Percentiles rank a stretch among this genome's conserved stretches.
These are phyloP conservation scores for Galbula dea DNA, from an alignment of 2,113 vertebrate genomes.

Conservation along the genomic window DNA sequence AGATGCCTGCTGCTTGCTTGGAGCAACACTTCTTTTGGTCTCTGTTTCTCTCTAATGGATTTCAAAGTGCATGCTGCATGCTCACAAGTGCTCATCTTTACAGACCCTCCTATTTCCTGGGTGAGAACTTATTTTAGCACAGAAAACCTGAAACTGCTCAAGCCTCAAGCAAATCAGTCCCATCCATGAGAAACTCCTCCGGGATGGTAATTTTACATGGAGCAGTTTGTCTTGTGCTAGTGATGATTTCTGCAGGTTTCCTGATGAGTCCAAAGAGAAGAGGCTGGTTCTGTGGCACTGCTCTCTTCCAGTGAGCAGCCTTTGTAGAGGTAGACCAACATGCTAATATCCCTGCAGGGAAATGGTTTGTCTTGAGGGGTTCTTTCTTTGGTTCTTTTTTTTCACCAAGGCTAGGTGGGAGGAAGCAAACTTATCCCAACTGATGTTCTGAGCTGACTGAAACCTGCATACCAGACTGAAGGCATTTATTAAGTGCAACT, in stretches of 20 bases:
- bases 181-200: neutral
- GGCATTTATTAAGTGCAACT: slow-evolving; percentile 22
- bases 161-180: neutral
- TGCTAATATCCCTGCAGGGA: neutral
- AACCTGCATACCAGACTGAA: neutral
- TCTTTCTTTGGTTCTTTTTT: too few species aligned
- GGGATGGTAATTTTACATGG: neutral
- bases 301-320: neutral
- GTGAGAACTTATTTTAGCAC: neutral
- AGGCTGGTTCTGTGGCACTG: neutral
- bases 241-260: neutral
- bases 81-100: neutral
- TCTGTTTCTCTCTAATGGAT: neutral
- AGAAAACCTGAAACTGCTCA: neutral
- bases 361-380: neutral
- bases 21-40: neutral
- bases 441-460: neutral
- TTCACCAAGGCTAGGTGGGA: neutral
- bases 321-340: neutral
- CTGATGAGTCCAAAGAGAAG: neutral
- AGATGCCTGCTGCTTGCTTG: neutral
- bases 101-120: neutral
- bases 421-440: slow-evolving; percentile 1
- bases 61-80: neutral
- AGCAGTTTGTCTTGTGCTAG: neutral